A percentile compares a stretch with the other conserved stretches of the same genome.
These are phyloP conservation scores for Cassiopea andromeda DNA, from an alignment of 30 jellyfish, hydroid and myxozoan genomes.

Conservation along the genomic window DNA sequence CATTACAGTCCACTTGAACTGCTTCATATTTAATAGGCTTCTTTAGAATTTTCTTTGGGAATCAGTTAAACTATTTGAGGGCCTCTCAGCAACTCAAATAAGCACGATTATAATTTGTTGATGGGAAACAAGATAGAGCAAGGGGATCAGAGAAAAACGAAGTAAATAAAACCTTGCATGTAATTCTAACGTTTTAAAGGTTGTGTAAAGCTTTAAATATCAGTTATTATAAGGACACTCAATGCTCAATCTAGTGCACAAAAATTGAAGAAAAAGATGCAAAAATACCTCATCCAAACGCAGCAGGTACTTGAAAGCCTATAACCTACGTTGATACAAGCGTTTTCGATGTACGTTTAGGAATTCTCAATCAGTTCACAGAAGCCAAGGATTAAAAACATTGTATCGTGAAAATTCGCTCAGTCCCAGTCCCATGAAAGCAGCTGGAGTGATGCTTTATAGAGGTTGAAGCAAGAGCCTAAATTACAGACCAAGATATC, in stretches of 20 bases:
- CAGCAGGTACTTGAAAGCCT: not conserved
- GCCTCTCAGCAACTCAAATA: not conserved
- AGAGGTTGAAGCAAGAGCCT: conserved; percentile 25
- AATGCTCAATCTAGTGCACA: not conserved
- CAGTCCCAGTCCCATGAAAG: conserved; percentile 18
- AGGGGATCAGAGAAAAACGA: not conserved
- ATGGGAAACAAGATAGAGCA: not conserved
- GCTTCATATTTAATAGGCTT: not conserved
- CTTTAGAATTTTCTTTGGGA: not conserved
- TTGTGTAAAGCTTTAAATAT: not conserved
- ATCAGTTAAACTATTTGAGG: not conserved
- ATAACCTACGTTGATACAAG: not conserved
- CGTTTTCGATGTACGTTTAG: not conserved
- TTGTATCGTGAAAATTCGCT: not conserved
- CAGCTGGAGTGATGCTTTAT: conserved; percentile 53
- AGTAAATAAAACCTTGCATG: no score
- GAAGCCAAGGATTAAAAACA: conserved; percentile 3
- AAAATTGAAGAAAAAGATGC: no score
- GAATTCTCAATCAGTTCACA: not conserved
- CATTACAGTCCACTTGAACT: conserved; percentile 1
- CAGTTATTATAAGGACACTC: not conserved
- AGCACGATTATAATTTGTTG: not conserved
- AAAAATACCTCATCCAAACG: not conserved
- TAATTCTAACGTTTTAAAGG: no score
- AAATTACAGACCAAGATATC: not conserved